These are phyloP conservation scores for Meteorus colon DNA, from an alignment of 2,888 invertebrate genomes.

Conservation along the genomic window DNA sequence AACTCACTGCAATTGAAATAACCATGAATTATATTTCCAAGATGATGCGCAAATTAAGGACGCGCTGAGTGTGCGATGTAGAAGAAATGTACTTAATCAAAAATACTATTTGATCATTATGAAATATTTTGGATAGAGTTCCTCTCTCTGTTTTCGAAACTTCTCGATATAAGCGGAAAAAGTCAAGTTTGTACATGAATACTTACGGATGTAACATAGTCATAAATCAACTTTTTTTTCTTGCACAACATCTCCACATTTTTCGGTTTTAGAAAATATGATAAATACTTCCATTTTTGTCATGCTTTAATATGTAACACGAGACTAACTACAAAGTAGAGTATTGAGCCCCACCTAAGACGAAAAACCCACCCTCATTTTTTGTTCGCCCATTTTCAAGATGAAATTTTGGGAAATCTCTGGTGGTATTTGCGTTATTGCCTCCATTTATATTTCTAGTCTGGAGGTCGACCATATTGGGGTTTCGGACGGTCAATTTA, in stretches of 20 bases:
- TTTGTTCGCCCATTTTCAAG: background rate
- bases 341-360: conserved; percentile 8
- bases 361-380: background rate
- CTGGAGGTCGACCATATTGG: background rate
- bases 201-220: background rate
- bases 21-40: background rate
- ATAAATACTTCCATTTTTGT: background rate
- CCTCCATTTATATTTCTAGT: background rate
- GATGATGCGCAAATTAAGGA: background rate
- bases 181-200: background rate
- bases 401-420: background rate
- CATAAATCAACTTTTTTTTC: background rate
- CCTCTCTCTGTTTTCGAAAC: background rate
- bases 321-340: background rate
- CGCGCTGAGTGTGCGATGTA: background rate
- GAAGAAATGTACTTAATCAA: background rate
- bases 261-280: background rate
- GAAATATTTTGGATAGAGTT: background rate
- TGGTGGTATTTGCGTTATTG: background rate
- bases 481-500: background rate
- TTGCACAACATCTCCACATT: background rate
- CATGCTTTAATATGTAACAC: background rate
- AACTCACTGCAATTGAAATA: conserved; percentile 22
- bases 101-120: background rate
- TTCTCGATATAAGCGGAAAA: background rate